Evolutionary conservation across 1,140 invertebrate genomes (phyloP), one percentile per base, ranked within the genome.

Genomic region (Neodiprion pinetum): DNA sequence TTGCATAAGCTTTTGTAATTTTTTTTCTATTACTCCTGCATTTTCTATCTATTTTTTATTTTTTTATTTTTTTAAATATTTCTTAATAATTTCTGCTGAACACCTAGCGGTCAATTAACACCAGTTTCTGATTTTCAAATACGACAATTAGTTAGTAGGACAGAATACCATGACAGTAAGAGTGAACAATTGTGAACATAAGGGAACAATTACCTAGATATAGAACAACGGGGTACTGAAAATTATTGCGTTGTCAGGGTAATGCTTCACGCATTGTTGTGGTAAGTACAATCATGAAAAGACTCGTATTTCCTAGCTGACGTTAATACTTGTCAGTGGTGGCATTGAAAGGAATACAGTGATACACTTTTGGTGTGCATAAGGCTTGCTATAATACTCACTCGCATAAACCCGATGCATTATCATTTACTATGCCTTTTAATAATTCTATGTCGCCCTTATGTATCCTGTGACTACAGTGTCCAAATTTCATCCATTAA

Each of bases 211-310:
- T 28, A 50, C 48, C 47, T 72, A 14, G 5, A 72, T 40, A 5
- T 40, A 40, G 28, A 3, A 3, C 28, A 40, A 40, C 28, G 5
- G 28, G 28, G 71, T 66, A 23, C 48, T 72, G 71, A 61, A 48
- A 48, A 47, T 72, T 72, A 48, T 69, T 69, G 21, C 67, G 11
- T 69, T 69, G 10, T 7, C 14, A 61, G 11, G 66, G 50, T 9
- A 50, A 9, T n/a, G 23, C 21, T 49, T 5, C 11, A 21, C 10
- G 12, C 3, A 47, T 72, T 50, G 12, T 49, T 49, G 17, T 28
- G 8, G 7, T 49, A 12, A 8, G 71, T 61, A 61, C n/a, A 17
- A 17, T 61, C 11, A 61, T 12, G n/a, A 61, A 14, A 61, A 61
- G 53, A 5, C 11, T 61, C n/a, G 5, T 61, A 9, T 14, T 61